Base-by-base conservation (phyloP, 2,113 vertebrate genomes). In the Toxostoma redivivum region DNA sequence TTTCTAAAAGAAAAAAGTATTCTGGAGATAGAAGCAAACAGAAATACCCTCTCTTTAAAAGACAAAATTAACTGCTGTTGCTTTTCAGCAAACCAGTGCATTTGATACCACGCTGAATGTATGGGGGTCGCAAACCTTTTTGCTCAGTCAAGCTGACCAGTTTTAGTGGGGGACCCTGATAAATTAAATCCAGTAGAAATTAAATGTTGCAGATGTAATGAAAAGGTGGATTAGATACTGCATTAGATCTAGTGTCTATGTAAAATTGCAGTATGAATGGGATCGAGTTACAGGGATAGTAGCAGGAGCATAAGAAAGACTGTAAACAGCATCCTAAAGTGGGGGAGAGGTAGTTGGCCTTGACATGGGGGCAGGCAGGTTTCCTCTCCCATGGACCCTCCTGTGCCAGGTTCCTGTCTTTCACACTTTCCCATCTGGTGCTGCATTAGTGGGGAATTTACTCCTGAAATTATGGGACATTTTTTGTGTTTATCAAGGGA, bases 51-150 rank as follows among this genome's bases (percentile, higher is more conserved):
- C 22, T 71, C 37, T 27, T 67, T 38, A 30, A 72, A 50, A 88
- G 40, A 16, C 38, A 92, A 22, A 62, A 50, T 50, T 20, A 45
- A 20, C 27, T 72, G 28, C 40, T 72, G 30, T 44, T 77, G 50
- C 16, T 69, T 88, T 91, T 82, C 58, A 85, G 42, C 79, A 54
- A 38, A 45, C 24, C 17, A 2, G 25, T 25, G 44, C n/a, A 10
- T 60, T 66, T 56, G 38, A 10, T 27, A 21, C 17, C 22, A 13
- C 0, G 0, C 38, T 30, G 58, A 38, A 40, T 2, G 0, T 35
- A 7, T 0, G 0, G 47, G 33, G 11, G 3, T 33, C 76, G 78
- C 42, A 54, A 72, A 56, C 38, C 22, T 73, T 56, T 21, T 23
- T 44, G 33, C 50, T 60, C 44, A 47, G 37, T 91, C 31, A 22